Evolutionary conservation across 2,113 vertebrate species (phyloP), one percentile per base, ranked within the genome.

Genomic region (Girardinichthys multiradiatus): DNA sequence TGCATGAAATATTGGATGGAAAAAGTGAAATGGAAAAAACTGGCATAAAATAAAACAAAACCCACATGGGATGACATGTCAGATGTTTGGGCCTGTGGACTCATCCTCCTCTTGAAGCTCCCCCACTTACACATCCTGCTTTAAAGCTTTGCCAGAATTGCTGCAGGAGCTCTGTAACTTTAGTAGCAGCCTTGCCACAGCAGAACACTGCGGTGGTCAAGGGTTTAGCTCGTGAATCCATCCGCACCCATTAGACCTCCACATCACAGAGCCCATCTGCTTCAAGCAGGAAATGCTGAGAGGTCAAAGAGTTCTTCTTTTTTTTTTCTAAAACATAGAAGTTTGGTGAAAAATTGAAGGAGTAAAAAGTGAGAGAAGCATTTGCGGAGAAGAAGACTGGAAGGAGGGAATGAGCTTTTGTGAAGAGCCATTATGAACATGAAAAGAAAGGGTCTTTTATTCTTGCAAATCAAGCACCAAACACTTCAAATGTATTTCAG

Each of bases 391-490:
- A 31, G 37, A 65, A 63, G 48, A 29, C 48, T 8, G 61, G 26
- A 54, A 63, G 51, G 48, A 45, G 31, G 29, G 42, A 29, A 35
- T 11, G 51, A 21, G 62, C 30, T 62, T 64, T 63, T 79, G 71
- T 83, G 72, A 80, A 82, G 51, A 73, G 64, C 71, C 66, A 73
- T 81, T 87, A 79, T 81, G 63, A 64, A 70, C 72, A n/a, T 64
- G 63, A 72, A 81, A 60, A 87, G 82, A 91, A 85, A 81, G 77
- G 70, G 70, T 73, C 80, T 72, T 90, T 93, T 87, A 86, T 89
- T 87, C 79, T 68, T 58, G 57, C 29, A 65, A 76, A 76, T 48
- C 59, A 65, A 84, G 84, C 58, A 58, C 37, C 73, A 74, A 78
- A 63, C 12, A 33, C 66, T 64, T 76, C 6, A 82, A 81, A 79